Conservation (phyloP, 2,113 vertebrate species). For the Chaetura pelagica region DNA sequence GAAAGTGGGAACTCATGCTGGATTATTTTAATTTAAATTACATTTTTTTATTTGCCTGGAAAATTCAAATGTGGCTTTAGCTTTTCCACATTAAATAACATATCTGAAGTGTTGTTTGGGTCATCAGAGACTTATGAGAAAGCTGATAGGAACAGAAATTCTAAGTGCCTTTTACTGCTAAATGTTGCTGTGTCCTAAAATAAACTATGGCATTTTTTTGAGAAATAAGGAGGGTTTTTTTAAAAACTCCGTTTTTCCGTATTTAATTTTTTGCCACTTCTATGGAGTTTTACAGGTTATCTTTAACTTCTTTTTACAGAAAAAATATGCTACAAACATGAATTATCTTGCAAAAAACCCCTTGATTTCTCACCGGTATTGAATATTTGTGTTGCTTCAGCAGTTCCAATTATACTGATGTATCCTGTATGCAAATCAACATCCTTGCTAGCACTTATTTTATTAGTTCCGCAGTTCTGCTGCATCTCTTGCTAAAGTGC, state of each 20-base stretch:
- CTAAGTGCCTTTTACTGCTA: not conserved
- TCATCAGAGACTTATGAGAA: not conserved
- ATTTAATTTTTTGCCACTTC: not conserved
- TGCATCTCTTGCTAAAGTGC: not conserved
- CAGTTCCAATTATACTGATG: not conserved
- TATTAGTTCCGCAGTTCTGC: not conserved
- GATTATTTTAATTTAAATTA: not conserved
- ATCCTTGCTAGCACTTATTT: not conserved
- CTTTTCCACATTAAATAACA: not conserved
- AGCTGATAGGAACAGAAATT: not conserved
- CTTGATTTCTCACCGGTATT: not conserved
- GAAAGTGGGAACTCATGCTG: not conserved
- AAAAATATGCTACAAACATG: not conserved
- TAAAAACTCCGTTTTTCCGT: not conserved
- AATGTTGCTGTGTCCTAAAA: not conserved
- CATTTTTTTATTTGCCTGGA: conserved; percentile 8
- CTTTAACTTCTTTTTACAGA: not conserved
- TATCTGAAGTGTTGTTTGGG: not conserved
- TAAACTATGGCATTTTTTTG: not conserved
- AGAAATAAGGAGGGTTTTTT: not conserved
- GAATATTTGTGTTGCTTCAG: not conserved
- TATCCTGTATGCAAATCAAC: not conserved
- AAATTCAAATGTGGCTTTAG: not conserved
- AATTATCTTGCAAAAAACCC: not conserved
- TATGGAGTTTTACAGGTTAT: not conserved